Percentiles rank a stretch among this genome's conserved stretches.
phyloP scores from a whole-genome alignment of 2,113 vertebrate genomes.

The Fregetta grallaria region DNA sequence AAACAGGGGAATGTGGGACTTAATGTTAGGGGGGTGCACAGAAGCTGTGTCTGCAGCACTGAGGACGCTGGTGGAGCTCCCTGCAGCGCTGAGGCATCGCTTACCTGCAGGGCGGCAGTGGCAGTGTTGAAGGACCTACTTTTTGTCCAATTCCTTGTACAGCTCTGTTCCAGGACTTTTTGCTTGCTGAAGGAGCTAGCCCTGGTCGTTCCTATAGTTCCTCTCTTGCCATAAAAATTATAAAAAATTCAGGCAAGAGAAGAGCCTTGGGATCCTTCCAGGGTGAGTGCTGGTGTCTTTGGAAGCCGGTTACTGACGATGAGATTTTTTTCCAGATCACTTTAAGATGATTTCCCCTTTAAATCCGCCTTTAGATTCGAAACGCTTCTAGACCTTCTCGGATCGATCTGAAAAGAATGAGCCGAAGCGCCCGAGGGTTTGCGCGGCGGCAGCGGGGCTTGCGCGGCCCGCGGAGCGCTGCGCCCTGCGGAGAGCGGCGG shows the following conservation, averaged over 20 bases:
- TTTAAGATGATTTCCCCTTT: not conserved
- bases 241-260: not conserved
- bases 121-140: not conserved
- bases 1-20: not conserved
- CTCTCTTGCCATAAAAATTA: not conserved
- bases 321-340: fast-evolving
- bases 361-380: not conserved
- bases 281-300: not conserved
- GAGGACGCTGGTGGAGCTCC: fast-evolving
- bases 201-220: fast-evolving
- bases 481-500: no score
- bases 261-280: not conserved
- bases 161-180: not conserved
- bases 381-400: fast-evolving
- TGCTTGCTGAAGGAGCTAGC: not conserved
- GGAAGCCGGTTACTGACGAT: no score
- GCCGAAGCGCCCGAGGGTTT: fast-evolving
- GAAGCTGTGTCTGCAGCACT: not conserved
- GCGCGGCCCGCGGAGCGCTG: not conserved
- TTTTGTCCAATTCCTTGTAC: not conserved
- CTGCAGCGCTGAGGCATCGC: fast-evolving
- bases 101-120: no score
- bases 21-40: fast-evolving
- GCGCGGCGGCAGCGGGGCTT: not conserved
- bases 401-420: fast-evolving